phyloP scores from a whole-genome alignment of 2,797 vertebrate genomes.

The Myotis vivesi region DNA sequence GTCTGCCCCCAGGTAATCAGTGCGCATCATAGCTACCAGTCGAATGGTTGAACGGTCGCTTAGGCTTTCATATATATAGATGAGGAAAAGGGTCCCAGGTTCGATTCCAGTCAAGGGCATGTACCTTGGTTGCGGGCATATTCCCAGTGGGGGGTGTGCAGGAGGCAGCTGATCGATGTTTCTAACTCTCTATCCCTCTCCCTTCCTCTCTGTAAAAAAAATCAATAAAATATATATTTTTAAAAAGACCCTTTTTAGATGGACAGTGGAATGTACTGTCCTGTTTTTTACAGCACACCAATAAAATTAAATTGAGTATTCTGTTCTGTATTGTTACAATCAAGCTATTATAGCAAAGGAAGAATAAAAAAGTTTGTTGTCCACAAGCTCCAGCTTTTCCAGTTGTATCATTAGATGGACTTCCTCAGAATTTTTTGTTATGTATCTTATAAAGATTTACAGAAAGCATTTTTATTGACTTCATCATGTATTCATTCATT shows the following conservation, averaged over 20 bases:
- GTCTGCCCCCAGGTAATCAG: no score
- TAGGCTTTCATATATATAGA: no score
- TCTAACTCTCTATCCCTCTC: no score
- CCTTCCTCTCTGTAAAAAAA: no score
- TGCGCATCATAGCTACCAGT: no score
- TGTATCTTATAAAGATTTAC: neutral
- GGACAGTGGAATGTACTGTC: neutral
- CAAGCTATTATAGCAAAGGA: neutral
- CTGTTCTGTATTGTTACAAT: neutral
- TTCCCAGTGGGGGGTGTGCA: no score
- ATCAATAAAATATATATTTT: no score
- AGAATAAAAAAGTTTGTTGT: neutral
- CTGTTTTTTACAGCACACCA: neutral
- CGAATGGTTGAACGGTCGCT: rapidly evolving
- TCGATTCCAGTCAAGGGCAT: no score
- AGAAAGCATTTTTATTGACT: conserved; percentile 22
- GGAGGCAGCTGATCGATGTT: no score
- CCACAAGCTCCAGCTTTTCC: neutral
- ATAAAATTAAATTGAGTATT: neutral
- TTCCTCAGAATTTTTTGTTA: neutral
- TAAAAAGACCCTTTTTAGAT: neutral
- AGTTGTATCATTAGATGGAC: neutral
- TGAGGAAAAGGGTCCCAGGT: neutral
- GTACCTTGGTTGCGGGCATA: no score
- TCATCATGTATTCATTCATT: neutral